phyloP scores from a whole-genome alignment of 2,888 invertebrate species.

The Poecilobothrus nobilitatus region DNA sequence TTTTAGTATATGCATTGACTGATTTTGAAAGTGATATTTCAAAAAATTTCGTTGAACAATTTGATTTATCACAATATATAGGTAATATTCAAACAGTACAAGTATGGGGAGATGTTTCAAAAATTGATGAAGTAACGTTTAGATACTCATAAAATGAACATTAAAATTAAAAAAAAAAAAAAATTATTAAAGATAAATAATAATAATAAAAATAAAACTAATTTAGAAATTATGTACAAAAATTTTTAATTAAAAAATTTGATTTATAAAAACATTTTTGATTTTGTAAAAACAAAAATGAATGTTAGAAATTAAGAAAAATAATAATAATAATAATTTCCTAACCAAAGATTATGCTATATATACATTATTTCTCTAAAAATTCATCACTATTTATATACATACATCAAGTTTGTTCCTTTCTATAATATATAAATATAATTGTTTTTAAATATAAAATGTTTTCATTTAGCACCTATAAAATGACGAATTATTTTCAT shows the following conservation, averaged over 20 bases:
- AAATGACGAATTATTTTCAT: too few species aligned
- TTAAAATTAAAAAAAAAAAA: slow-evolving; percentile 9
- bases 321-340: background rate
- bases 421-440: background rate
- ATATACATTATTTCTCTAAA: background rate
- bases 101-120: slow-evolving; percentile 41
- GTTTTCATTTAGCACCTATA: too few species aligned
- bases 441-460: too few species aligned
- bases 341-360: background rate
- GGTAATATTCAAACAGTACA: slow-evolving; percentile 36
- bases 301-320: background rate
- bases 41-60: slow-evolving; percentile 19
- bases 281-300: too few species aligned
- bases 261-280: background rate
- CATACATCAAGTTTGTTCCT: background rate
- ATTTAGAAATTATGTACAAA: background rate
- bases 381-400: background rate
- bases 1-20: slow-evolving; percentile 28
- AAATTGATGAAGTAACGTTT: slow-evolving; percentile 35
- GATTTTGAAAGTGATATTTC: slow-evolving; percentile 25
- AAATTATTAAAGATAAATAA: too few species aligned
- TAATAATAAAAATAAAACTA: too few species aligned
- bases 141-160: slow-evolving; percentile 22
- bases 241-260: background rate
- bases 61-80: slow-evolving; percentile 31